Percentiles rank a stretch among this genome's conserved stretches.
These are phyloP conservation scores for Pteronotus mesoamericanus DNA, from an alignment of 2,797 vertebrate species.

Conservation along the genomic window DNA sequence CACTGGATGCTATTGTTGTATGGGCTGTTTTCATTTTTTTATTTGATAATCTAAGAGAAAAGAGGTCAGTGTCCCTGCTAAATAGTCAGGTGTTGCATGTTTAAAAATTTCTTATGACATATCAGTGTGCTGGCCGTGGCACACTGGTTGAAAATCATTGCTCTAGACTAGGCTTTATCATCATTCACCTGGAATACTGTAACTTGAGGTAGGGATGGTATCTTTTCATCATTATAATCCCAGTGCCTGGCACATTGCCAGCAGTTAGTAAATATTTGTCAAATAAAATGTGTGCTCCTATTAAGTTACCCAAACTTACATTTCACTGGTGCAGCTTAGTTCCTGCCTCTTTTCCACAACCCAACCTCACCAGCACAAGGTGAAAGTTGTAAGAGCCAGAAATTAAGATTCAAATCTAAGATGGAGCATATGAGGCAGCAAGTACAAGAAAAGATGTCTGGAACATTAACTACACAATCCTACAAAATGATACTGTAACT, in stretches of 20 bases:
- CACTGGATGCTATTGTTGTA: not conserved
- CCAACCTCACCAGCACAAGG: not conserved
- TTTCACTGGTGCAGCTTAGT: not conserved
- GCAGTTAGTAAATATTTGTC: not conserved
- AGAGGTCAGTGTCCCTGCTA: not conserved
- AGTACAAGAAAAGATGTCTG: not conserved
- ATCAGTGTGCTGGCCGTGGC: not conserved
- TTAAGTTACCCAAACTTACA: not conserved
- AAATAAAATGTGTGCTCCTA: not conserved
- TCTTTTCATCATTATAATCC: not conserved
- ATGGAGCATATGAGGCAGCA: not conserved
- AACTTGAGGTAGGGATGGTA: not conserved
- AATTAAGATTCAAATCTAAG: not conserved
- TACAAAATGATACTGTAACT: conserved; percentile 46
- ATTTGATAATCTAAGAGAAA: not conserved
- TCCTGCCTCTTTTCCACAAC: not conserved
- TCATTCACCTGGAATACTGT: not conserved
- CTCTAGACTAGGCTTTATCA: not conserved
- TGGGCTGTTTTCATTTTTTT: not conserved
- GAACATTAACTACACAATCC: not conserved
- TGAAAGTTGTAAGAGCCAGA: not conserved
- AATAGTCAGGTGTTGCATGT: not conserved
- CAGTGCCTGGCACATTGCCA: not conserved
- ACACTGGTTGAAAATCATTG: not conserved
- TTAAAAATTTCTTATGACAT: not conserved